Evolutionary conservation across 2,113 vertebrate genomes (phyloP), one percentile per base, ranked within the genome.

Genomic region (Setophaga kirtlandii): DNA sequence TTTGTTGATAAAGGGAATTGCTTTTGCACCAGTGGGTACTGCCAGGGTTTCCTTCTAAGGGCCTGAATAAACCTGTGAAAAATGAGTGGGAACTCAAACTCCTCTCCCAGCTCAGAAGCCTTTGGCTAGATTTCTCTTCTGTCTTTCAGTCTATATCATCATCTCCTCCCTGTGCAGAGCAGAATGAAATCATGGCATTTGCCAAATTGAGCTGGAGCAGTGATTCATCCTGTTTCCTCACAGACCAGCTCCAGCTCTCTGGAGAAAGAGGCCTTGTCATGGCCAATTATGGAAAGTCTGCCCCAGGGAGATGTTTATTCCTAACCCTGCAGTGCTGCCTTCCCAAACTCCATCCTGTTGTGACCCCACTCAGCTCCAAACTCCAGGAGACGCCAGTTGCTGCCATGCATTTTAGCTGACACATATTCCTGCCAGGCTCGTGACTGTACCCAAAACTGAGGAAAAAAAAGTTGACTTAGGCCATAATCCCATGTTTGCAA

Each of bases 281-380:
- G 90, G 90, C 90, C 96, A 96, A 95, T 95, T 97, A 96, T 96
- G 96, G 95, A 93, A 90, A 92, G 76, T 75, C 91, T 94, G 91
- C 91, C 96, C 91, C 1, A 7, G 96, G 89, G 95, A 97, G 35
- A 93, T 92, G 93, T 94, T 97, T 96, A 92, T 94, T 96, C 33
- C 76, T 67, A 89, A 81, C 52, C 56, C 83, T 5, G n/a, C 47
- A 78, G 80, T 68, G 83, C 93, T 8, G 73, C 83, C 69, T 87
- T 95, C 86, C 83, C 89, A 60, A 94, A 92, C 52, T 90, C 62
- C 37, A 92, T 97, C 86, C 94, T 75, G 86, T 89, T 92, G 87
- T 78, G 68, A 91, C 33, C 80, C 89, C 64, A n/a, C 52, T 93
- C 76, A 89, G 68, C 68, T 89, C 73, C 80, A 81, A 90, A 47